Conservation (phyloP, 2,888 invertebrate genomes). For the Tetrapedia diversipes region DNA sequence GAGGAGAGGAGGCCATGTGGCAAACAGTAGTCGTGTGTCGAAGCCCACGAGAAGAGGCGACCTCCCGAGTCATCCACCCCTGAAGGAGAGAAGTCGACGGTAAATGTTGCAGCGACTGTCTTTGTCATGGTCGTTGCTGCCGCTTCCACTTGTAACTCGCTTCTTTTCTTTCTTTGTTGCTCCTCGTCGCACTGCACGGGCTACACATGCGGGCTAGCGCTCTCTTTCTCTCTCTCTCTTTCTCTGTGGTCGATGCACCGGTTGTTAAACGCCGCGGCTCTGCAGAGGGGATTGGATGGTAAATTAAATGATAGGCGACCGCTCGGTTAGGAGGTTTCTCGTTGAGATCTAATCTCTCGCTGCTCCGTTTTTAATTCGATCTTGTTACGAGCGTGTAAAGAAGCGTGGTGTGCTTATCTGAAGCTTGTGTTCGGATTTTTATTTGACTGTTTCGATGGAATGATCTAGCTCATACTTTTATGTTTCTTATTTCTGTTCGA, state of each 20-base stretch:
- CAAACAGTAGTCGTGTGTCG: conserved; percentile 67
- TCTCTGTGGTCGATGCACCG: conserved; percentile 57
- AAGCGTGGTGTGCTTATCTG: not conserved
- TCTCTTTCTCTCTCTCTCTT: not conserved
- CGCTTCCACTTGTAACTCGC: conserved; percentile 34
- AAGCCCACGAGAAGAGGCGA: conserved; percentile 61
- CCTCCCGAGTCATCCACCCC: conserved; percentile 73
- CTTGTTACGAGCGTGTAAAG: conserved; percentile 35
- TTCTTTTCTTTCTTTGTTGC: conserved; percentile 4
- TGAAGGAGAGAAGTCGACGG: conserved; percentile 64
- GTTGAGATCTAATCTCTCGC: conserved; percentile 62
- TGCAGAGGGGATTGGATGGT: conserved; percentile 67
- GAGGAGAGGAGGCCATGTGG: conserved; percentile 71
- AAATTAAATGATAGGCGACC: conserved; percentile 70
- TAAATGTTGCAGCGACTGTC: conserved; percentile 61
- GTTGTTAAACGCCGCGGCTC: conserved; percentile 67
- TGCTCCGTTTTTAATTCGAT: conserved; percentile 70
- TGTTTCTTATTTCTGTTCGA: too few relatives aligned
- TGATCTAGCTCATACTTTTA: too few relatives aligned
- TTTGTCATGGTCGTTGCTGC: conserved; percentile 36
- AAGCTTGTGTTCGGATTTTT: too few relatives aligned
- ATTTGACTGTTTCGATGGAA: too few relatives aligned
- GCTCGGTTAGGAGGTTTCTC: conserved; percentile 64
- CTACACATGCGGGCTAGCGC: not conserved
- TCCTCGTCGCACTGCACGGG: not conserved